A percentile compares a stretch with the other conserved stretches of the same genome.
phyloP scores from a whole-genome alignment of 1,140 invertebrate species.

The Pissodes strobi region DNA sequence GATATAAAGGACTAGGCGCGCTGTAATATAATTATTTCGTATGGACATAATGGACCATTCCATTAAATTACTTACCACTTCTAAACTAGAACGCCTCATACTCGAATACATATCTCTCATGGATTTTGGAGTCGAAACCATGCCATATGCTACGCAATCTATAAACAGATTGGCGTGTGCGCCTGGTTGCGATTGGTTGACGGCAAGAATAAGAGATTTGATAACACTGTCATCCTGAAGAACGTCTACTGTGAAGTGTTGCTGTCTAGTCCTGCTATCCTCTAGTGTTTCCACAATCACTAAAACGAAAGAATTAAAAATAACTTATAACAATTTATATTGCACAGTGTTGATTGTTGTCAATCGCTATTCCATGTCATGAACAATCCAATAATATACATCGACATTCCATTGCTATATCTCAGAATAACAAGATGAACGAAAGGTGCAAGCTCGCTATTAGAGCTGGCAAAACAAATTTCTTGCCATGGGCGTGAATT shows the following conservation, averaged over 20 bases:
- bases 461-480: too few species aligned
- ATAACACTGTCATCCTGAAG: slow-evolving; percentile 58
- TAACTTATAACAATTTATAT: neutral
- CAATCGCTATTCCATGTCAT: too few species aligned
- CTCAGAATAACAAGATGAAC: too few species aligned
- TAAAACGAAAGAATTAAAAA: slow-evolving; percentile 46
- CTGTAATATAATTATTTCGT: too few species aligned
- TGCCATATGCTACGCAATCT: slow-evolving; percentile 63
- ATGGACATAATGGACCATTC: too few species aligned
- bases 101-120: slow-evolving; percentile 58
- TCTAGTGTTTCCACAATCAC: slow-evolving; percentile 66
- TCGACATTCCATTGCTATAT: too few species aligned
- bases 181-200: slow-evolving; percentile 61
- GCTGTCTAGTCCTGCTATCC: slow-evolving; percentile 55
- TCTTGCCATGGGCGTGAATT: too few species aligned
- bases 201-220: slow-evolving; percentile 59
- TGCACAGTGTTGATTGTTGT: neutral
- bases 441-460: too few species aligned
- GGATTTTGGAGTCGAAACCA: slow-evolving; percentile 57
- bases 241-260: slow-evolving; percentile 61
- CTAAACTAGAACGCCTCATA: slow-evolving; percentile 51
- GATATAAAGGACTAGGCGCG: too few species aligned
- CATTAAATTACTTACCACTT: slow-evolving; percentile 54
- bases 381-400: too few species aligned
- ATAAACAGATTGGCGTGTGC: slow-evolving; percentile 62